These are phyloP conservation scores for Portunus trituberculatus DNA, from an alignment of 1,140 invertebrate species.

Conservation along the genomic window DNA sequence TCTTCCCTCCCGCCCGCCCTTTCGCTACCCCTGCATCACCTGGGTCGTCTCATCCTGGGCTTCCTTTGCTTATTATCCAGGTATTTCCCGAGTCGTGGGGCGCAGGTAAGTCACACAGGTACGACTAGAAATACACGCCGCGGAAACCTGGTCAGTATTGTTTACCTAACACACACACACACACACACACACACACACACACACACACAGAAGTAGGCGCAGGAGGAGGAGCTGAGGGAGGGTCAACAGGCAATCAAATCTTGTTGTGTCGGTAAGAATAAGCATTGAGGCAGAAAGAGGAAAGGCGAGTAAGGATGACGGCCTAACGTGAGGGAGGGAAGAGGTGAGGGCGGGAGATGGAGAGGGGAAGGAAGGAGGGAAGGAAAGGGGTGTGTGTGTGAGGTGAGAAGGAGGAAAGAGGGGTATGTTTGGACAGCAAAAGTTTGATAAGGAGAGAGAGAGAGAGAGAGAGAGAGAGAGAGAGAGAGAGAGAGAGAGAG, in stretches of 20 bases:
- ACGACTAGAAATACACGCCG: neutral
- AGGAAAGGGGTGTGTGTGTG: neutral
- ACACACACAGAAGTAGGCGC: slow-evolving; percentile 31
- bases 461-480: slow-evolving; percentile 20
- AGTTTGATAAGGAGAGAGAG: neutral
- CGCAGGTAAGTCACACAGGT: slow-evolving; percentile 29
- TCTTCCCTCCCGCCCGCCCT: neutral
- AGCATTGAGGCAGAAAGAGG: neutral
- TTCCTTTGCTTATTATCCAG: slow-evolving; percentile 27
- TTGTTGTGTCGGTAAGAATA: neutral
- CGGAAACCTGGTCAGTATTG: neutral
- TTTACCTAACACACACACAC: neutral
- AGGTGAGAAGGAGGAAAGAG: neutral
- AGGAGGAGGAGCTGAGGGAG: neutral
- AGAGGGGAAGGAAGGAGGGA: neutral
- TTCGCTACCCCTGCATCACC: neutral
- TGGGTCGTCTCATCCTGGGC: neutral
- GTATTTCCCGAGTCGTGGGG: slow-evolving; percentile 38
- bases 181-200: slow-evolving; percentile 31
- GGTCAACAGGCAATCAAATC: neutral
- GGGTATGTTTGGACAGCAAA: neutral
- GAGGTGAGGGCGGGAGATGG: neutral
- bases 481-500: slow-evolving; percentile 20
- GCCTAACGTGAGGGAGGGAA: neutral
- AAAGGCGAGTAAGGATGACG: neutral